Evolutionary conservation across 2,113 vertebrate species (phyloP), one percentile per base, ranked within the genome.

Genomic region (Galeopterus variegatus): DNA sequence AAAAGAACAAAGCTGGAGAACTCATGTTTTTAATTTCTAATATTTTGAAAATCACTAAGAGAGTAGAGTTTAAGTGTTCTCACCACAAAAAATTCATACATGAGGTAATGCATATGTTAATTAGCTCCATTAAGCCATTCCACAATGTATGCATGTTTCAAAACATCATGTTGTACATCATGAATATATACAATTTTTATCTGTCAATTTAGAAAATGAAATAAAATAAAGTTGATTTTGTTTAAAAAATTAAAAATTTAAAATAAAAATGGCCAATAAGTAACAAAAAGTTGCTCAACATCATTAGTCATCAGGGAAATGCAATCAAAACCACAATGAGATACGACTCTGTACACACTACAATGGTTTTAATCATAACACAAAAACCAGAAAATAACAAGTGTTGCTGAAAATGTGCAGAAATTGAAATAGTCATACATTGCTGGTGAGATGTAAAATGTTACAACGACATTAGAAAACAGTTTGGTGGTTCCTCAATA

Each of bases 1-100:
- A 90, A 93, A 67, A 81, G 36, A 90, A 90, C 11, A 52, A 84
- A 96, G 41, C 54, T 77, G 64, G 62, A 36, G 48, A 45, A 88
- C 17, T 76, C 62, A 60, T 6, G 62, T 54, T 90, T 75, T 45
- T 8, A 82, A 58, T 91, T 65, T 76, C 41, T 41, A 41, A 10
- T 11, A 60, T 13, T 52, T 45, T n/a, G 54, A 14, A 64, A 52
- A 31, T 60, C 11, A 10, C 2, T 54, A 88, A 21, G 24, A 41
- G 18, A 62, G 13, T 26, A 64, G 23, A 52, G 73, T 54, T 88
- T 18, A 72, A 45, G 13, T 41, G 12, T 58, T 64, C 18, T 88
- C n/a, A 18, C 5, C 28, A 62, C 17, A 60, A 81, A 72, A 72
- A 41, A 23, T 62, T 45, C n/a, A 31, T 88, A 41, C 2, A 0